Evolutionary conservation across 2,888 invertebrate species (phyloP).

Genomic region (Andrena fulva): DNA sequence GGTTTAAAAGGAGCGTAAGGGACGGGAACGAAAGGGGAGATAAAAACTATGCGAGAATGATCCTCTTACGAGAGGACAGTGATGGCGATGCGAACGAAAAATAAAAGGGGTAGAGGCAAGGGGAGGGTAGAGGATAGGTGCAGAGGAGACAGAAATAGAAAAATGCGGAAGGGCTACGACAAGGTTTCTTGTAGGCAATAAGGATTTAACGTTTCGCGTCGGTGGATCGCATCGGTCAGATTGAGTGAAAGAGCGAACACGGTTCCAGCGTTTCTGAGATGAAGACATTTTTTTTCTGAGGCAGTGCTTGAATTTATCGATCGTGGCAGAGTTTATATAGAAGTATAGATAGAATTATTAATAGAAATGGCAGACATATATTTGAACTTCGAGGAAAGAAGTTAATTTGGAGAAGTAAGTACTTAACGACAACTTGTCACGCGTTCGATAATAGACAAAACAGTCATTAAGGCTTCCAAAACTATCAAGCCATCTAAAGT

Average conservation of each 20-base stretch:
- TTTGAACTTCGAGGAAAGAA: too few species aligned
- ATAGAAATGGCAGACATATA: too few species aligned
- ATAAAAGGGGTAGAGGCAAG: neutral
- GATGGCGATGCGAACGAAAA: conserved; percentile 36
- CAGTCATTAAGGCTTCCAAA: too few species aligned
- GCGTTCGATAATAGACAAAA: too few species aligned
- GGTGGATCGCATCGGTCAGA: neutral
- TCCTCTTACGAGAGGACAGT: conserved; percentile 52
- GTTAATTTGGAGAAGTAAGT: too few species aligned
- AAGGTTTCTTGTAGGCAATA: conserved; percentile 37
- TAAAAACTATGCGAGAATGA: conserved; percentile 67
- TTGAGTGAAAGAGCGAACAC: conserved; percentile 8
- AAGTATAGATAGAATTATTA: too few species aligned
- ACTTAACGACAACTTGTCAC: too few species aligned
- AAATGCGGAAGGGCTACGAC: conserved; percentile 8
- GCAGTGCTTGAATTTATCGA: too few species aligned
- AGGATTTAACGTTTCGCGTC: conserved; percentile 45
- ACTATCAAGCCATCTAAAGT: too few species aligned
- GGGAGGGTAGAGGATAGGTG: neutral
- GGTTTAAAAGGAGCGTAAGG: conserved; percentile 64
- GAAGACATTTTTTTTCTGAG: neutral
- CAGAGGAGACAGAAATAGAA: neutral
- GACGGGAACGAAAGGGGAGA: conserved; percentile 61
- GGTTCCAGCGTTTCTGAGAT: neutral
- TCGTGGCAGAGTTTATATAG: too few species aligned